Evolutionary conservation across 2,888 invertebrate genomes (phyloP).

Genomic region (Polydrusus pterygomalis): DNA sequence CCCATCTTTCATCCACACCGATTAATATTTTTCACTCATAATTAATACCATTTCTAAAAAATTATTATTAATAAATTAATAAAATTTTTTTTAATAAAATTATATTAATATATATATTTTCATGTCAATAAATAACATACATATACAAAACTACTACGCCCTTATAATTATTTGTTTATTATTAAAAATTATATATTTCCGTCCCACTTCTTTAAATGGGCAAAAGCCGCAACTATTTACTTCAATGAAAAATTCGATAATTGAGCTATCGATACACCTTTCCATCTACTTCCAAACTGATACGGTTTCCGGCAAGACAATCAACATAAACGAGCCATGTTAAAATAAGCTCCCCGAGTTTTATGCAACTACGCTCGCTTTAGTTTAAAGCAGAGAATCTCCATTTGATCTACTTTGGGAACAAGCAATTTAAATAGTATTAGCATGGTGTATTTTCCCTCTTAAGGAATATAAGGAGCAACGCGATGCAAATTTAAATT

Average conservation of each 20-base stretch:
- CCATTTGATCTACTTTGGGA: slow-evolving; percentile 20
- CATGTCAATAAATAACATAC: no score
- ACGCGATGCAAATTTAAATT: neutral
- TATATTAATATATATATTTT: no score
- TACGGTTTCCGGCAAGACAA: slow-evolving; percentile 6
- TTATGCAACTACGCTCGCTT: slow-evolving; percentile 21
- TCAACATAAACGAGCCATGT: slow-evolving; percentile 13
- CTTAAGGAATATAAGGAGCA: neutral
- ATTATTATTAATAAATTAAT: no score
- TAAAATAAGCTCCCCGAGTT: neutral
- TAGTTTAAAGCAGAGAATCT: slow-evolving; percentile 11
- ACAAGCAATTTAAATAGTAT: slow-evolving; percentile 23
- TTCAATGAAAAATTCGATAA: neutral
- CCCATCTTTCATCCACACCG: no score
- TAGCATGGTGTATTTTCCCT: neutral
- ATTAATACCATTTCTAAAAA: no score
- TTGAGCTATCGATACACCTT: neutral
- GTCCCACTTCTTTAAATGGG: neutral
- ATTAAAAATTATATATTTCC: neutral
- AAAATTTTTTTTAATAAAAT: no score
- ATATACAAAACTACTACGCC: no score
- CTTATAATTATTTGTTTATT: no score
- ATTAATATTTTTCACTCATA: no score
- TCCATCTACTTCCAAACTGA: neutral
- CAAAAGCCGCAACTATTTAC: neutral